A percentile compares a stretch with the other conserved stretches of the same genome.
Evolutionary conservation across 2,888 invertebrate species (phyloP).

Genomic region (Parascotia fuliginaria): DNA sequence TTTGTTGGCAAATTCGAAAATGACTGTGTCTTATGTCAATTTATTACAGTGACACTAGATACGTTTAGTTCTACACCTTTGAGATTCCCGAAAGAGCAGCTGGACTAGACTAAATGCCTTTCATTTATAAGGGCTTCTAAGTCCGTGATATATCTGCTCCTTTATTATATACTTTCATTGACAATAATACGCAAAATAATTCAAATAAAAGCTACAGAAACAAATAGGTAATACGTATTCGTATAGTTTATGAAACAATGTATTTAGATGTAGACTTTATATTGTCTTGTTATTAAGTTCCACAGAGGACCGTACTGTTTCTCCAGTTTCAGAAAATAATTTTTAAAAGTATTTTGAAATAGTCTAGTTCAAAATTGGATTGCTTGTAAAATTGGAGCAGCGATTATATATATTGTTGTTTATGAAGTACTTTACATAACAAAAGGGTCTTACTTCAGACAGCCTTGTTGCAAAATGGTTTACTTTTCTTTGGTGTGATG

Average conservation of each 20-base stretch:
- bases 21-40: conserved; percentile 38
- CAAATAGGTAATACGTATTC: too few species aligned
- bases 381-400: not conserved
- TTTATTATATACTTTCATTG: too few species aligned
- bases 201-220: too few species aligned
- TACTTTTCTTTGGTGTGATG: conserved; percentile 3
- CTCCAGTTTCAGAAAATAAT: conserved; percentile 15
- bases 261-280: too few species aligned
- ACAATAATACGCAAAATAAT: too few species aligned
- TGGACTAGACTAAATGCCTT: too few species aligned
- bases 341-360: conserved; percentile 9
- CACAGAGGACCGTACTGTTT: not conserved
- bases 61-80: conserved; percentile 17
- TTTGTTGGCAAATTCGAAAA: conserved; percentile 24
- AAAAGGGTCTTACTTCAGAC: not conserved
- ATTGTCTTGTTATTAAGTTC: conserved; percentile 26
- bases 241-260: too few species aligned
- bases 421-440: conserved; percentile 10
- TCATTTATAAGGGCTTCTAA: too few species aligned
- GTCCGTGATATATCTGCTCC: too few species aligned
- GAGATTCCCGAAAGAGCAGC: too few species aligned
- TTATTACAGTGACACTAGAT: conserved; percentile 30
- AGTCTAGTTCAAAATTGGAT: conserved; percentile 6
- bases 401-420: conserved; percentile 2
- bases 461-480: conserved; percentile 1